Evolutionary conservation across 1,140 invertebrate genomes (phyloP).

Genomic region (Brachionus manjavacas): DNA sequence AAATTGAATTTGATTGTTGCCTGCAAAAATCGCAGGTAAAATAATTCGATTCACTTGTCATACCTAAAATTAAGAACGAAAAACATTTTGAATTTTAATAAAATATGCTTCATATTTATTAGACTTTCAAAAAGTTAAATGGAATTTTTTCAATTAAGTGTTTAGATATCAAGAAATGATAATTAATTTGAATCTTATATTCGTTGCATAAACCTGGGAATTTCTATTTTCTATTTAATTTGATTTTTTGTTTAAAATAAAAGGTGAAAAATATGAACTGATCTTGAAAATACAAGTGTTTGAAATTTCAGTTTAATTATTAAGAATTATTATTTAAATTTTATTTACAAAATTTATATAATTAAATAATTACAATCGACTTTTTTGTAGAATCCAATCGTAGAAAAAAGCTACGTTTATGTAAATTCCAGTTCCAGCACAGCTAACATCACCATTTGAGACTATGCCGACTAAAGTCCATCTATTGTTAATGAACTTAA

Average conservation of each 20-base stretch:
- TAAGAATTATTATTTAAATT: neutral
- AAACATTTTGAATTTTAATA: neutral
- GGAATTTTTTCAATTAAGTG: neutral
- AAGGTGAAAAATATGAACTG: neutral
- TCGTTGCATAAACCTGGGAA: neutral
- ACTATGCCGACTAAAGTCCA: slow-evolving; percentile 40
- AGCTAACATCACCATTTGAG: slow-evolving; percentile 39
- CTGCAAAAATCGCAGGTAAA: neutral
- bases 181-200: neutral
- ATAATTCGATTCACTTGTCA: neutral
- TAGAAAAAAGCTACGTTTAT: slow-evolving; percentile 37
- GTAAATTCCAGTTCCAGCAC: slow-evolving; percentile 27
- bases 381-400: slow-evolving; percentile 31
- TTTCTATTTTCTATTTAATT: no score
- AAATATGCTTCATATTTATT: neutral
- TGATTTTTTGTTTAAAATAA: neutral
- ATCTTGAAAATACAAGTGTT: neutral
- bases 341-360: slow-evolving; percentile 5
- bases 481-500: slow-evolving; percentile 28
- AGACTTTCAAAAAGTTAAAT: neutral
- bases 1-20: neutral
- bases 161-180: neutral
- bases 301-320: neutral
- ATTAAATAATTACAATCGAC: neutral
- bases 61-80: neutral